These are phyloP conservation scores for Limenitis camilla DNA, from an alignment of 2,888 invertebrate species.

Conservation along the genomic window DNA sequence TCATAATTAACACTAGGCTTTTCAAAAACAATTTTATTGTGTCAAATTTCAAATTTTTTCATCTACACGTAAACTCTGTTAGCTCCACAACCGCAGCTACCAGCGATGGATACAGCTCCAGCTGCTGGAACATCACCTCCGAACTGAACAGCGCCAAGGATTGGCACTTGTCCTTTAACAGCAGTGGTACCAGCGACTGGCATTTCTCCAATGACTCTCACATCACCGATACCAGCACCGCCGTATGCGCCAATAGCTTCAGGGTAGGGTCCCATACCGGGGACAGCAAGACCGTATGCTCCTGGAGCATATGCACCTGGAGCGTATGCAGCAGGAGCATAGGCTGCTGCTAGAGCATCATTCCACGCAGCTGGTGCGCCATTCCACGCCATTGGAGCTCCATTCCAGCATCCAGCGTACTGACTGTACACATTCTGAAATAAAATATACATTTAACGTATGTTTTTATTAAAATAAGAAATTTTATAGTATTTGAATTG, in stretches of 20 bases:
- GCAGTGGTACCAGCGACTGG: slow-evolving; percentile 31
- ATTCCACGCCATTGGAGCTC: slow-evolving; percentile 21
- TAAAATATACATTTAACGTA: background rate
- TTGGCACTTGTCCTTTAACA: slow-evolving; percentile 36
- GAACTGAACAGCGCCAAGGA: slow-evolving; percentile 34
- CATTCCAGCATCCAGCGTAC: slow-evolving; percentile 3
- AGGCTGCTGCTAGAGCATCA: background rate
- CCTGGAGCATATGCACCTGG: slow-evolving; percentile 15
- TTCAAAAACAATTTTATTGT: too few species aligned
- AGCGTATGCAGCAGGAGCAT: slow-evolving; percentile 1
- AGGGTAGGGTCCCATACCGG: background rate
- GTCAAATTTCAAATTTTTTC: too few species aligned
- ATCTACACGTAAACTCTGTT: too few species aligned
- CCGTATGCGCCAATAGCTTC: slow-evolving; percentile 27
- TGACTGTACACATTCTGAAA: slow-evolving; percentile 25
- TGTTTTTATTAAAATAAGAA: background rate
- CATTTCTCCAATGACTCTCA: slow-evolving; percentile 31
- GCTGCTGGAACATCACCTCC: slow-evolving; percentile 29
- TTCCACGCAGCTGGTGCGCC: too few species aligned
- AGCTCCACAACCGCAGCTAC: slow-evolving; percentile 17
- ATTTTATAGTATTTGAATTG: background rate
- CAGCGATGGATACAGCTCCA: slow-evolving; percentile 31
- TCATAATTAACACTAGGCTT: too few species aligned
- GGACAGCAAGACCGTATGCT: background rate
- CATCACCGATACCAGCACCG: slow-evolving; percentile 30